Conservation (phyloP, 2,888 invertebrate genomes). For the Nymphalis c-album region DNA sequence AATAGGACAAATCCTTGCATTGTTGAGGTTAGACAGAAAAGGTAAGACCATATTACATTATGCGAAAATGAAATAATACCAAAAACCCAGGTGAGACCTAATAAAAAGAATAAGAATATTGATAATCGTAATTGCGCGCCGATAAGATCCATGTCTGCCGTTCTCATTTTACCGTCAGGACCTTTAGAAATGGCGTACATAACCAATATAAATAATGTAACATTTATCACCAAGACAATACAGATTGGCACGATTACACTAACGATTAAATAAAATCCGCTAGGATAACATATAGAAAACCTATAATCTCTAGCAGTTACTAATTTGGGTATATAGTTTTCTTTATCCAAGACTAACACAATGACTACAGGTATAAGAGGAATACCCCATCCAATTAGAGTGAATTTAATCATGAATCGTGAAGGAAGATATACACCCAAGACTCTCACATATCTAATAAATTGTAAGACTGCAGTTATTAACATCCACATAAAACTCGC, state of each 20-base stretch:
- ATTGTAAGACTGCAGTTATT: slow-evolving; percentile 85
- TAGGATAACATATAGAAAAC: slow-evolving; percentile 78
- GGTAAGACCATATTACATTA: slow-evolving; percentile 79
- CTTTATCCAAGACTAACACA: slow-evolving; percentile 68
- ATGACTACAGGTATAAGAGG: slow-evolving; percentile 79
- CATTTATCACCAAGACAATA: slow-evolving; percentile 76
- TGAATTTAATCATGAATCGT: slow-evolving; percentile 83
- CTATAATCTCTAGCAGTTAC: slow-evolving; percentile 40
- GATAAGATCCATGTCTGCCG: slow-evolving; percentile 62
- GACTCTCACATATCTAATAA: slow-evolving; percentile 85
- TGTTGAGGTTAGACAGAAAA: slow-evolving; percentile 84
- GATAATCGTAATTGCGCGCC: slow-evolving; percentile 80
- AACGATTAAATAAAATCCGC: slow-evolving; percentile 70
- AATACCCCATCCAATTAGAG: slow-evolving; percentile 84
- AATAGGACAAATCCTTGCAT: slow-evolving; percentile 84
- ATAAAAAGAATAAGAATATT: slow-evolving; percentile 81
- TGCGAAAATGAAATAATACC: slow-evolving; percentile 79
- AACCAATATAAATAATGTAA: slow-evolving; percentile 78
- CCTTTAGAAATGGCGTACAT: slow-evolving; percentile 77
- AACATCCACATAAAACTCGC: slow-evolving; percentile 88
- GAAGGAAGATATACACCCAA: slow-evolving; percentile 81
- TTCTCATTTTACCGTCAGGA: slow-evolving; percentile 75
- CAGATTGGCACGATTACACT: slow-evolving; percentile 79
- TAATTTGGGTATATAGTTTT: slow-evolving; percentile 68
- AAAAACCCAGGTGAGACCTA: slow-evolving; percentile 84